These are phyloP conservation scores for Drosophila trapezifrons DNA, from an alignment of 1,140 invertebrate species.

Conservation along the genomic window DNA sequence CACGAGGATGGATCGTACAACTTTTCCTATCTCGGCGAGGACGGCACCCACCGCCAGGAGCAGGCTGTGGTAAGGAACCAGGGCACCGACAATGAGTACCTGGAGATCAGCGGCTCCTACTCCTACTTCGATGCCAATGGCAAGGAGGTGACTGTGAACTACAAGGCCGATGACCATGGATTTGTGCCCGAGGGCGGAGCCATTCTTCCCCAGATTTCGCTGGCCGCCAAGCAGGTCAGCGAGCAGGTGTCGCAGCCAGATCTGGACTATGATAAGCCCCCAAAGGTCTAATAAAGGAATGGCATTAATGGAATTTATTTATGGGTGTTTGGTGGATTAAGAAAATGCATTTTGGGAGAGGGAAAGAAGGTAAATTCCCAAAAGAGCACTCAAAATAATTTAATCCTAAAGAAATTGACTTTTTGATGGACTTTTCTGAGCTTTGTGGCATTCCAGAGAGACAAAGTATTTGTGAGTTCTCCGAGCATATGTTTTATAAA, in stretches of 20 bases:
- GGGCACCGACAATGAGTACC: constrained; percentile 63
- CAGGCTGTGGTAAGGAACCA: constrained; percentile 64
- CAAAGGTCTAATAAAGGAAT: constrained; percentile 54
- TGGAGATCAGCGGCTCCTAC: constrained; percentile 75
- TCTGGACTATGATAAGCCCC: constrained; percentile 56
- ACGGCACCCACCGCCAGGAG: constrained; percentile 73
- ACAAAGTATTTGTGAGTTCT: no score
- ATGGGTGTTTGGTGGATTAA: not conserved
- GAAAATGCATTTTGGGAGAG: not conserved
- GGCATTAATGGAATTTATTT: not conserved
- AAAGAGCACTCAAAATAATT: no score
- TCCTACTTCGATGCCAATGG: constrained; percentile 75
- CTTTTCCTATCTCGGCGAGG: constrained; percentile 72
- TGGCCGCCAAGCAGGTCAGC: constrained; percentile 71
- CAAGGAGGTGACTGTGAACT: constrained; percentile 70
- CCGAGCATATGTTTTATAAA: no score
- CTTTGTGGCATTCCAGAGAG: no score
- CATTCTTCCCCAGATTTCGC: constrained; percentile 63
- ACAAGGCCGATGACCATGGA: constrained; percentile 77
- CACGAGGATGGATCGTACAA: constrained; percentile 75
- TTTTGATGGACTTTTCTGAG: no score
- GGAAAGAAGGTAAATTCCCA: not conserved
- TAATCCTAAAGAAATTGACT: no score
- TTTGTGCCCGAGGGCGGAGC: constrained; percentile 75
- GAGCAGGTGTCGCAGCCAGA: constrained; percentile 43